Base-by-base conservation (phyloP, 2,888 invertebrate genomes). In the Dynastes maya region DNA sequence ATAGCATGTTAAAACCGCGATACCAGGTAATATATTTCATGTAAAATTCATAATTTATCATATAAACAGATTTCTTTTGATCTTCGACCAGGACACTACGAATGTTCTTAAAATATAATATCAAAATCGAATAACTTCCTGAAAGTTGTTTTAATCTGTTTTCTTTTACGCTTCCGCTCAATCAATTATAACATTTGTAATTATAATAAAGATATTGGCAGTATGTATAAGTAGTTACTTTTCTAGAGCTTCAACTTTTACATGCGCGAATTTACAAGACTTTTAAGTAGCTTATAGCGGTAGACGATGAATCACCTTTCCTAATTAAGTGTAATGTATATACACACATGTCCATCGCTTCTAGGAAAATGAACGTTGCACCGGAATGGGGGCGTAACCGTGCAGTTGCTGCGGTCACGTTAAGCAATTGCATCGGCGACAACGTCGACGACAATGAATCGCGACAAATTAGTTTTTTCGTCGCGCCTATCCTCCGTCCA, bases 391-490 rank as follows among this genome's bases (percentile, higher is more conserved):
- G 61, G 29, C 58, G 29, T 61, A 61, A 61, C 61, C 16, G 13
- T 61, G 61, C 61, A 61, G 9, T 22, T 27, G 8, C 61, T 5
- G 27, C 61, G 53, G 53, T 37, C 37, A 65, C 65, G 68, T 68
- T 22, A 11, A 22, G 68, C 49, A 68, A 49, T 68, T 68, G 68
- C 68, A 68, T 22, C 49, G 68, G 49, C 68, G 53, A 53, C 53
- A 53, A 53, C 53, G 53, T 16, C 53, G 16, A 53, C n/a, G 16
- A 16, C n/a, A 16, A 53, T 16, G 49, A 68, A 45, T 68, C n/a
- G 49, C 68, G 16, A 9, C 49, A 68, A 68, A 49, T 68, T 68
- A 68, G 37, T 22, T 29, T 68, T 49, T 49, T 68, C 37, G 61
- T 61, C 61, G 61, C 61, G 61, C 61, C 8, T 45, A 55, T 55